phyloP scores from a whole-genome alignment of 2,797 vertebrate species.

The Artibeus lituratus region DNA sequence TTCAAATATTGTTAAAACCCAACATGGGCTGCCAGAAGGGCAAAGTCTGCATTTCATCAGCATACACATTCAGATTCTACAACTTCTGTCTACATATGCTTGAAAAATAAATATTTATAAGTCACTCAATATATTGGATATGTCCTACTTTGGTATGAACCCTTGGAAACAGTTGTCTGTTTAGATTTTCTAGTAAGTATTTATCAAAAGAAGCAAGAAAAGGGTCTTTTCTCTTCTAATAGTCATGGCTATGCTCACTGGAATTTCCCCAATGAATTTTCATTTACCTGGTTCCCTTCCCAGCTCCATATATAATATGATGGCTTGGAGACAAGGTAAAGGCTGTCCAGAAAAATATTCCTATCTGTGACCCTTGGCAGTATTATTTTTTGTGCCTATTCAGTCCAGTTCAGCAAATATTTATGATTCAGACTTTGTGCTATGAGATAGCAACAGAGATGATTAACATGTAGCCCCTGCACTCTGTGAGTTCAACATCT shows the following conservation, averaged over 20 bases:
- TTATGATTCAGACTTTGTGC: slow-evolving; percentile 41
- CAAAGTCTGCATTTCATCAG: slow-evolving; percentile 45
- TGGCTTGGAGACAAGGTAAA: background rate
- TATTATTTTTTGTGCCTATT: slow-evolving; percentile 22
- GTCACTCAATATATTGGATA: slow-evolving; percentile 15
- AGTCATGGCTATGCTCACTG: background rate
- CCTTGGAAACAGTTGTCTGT: background rate
- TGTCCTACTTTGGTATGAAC: background rate
- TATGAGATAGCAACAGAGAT: slow-evolving; percentile 43
- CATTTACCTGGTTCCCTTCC: background rate
- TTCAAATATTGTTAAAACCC: slow-evolving; percentile 65
- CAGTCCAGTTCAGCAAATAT: slow-evolving; percentile 44
- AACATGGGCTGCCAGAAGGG: slow-evolving; percentile 56
- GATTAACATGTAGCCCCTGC: slow-evolving; percentile 43
- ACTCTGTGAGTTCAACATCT: slow-evolving; percentile 27
- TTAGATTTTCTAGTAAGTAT: slow-evolving; percentile 12
- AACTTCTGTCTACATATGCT: slow-evolving; percentile 40
- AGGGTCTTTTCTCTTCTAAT: background rate
- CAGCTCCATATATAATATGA: background rate
- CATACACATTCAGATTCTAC: slow-evolving; percentile 47
- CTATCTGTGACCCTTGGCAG: slow-evolving; percentile 9
- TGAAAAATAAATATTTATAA: slow-evolving; percentile 68
- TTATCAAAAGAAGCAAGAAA: slow-evolving; percentile 38
- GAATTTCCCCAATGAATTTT: background rate
- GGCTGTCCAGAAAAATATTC: background rate